Evolutionary conservation across 2,888 invertebrate genomes (phyloP).

Genomic region (Drosophila conformis): DNA sequence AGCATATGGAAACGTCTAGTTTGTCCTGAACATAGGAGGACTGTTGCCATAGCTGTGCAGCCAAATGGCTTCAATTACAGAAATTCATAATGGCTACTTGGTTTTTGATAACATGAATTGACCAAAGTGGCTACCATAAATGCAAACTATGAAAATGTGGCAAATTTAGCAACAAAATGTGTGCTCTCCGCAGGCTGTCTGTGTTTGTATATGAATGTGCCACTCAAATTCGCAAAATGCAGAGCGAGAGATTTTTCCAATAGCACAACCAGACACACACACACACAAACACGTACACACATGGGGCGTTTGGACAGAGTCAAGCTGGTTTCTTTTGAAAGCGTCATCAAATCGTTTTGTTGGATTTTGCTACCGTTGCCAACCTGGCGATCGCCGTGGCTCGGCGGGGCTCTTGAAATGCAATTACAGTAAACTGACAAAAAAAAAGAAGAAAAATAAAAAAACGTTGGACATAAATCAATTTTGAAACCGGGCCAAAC

Average conservation of each 20-base stretch:
- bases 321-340: not conserved
- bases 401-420: constrained; percentile 34
- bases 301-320: not conserved
- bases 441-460: not conserved
- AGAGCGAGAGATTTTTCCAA: constrained; percentile 21
- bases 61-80: not conserved
- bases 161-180: constrained; percentile 37
- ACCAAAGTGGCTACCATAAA: constrained; percentile 17
- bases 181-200: constrained; percentile 4
- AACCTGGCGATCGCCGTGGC: constrained; percentile 28
- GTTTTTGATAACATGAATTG: constrained; percentile 22
- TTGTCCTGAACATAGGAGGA: not conserved
- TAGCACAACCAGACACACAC: not conserved
- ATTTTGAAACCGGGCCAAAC: constrained; percentile 71
- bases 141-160: constrained; percentile 28
- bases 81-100: constrained; percentile 7
- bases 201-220: constrained; percentile 6
- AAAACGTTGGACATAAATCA: constrained; percentile 75
- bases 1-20: not conserved
- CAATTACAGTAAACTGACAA: constrained; percentile 67
- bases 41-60: not conserved
- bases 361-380: constrained; percentile 19
- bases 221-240: constrained; percentile 23
- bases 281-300: not conserved
- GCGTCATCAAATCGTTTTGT: constrained; percentile 2